Base-by-base conservation (phyloP, 2,113 vertebrate species). In the Heloderma charlesbogerti region DNA sequence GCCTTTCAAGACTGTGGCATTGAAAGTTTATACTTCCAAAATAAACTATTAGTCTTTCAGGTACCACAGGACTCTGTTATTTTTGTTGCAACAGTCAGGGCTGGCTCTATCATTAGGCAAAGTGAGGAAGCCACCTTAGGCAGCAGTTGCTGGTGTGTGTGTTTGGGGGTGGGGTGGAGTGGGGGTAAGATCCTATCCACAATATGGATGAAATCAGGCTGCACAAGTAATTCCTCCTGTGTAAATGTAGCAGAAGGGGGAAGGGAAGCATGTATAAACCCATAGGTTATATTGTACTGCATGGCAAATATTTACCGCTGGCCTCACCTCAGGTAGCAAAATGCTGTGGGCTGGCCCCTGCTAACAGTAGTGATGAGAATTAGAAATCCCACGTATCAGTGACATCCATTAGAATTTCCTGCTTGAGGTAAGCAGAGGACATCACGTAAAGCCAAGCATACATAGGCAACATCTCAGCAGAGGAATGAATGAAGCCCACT, bases 401-500 rank as follows among this genome's bases (percentile, higher is more conserved):
- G 7, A 0, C 1, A 20, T 15, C 71, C 79, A 6, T 69, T 74
- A 0, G 0, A 20, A 8, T 0, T 1, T 60, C 34, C 45, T 77
- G 29, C 54, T 8, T 82, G 83, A 29, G 4, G 48, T 67, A 57
- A 82, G 51, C 74, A n/a, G 0, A 0, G 0, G 1, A 10, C 10
- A 25, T 54, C 37, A 91, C 43, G n/a, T 2, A 54, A 57, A 57
- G 79, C 87, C 34, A 72, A 86, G 40, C 27, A 79, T 31, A 29
- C 57, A 13, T 34, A 48, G 60, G 43, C 6, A 71, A 54, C 8
- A 54, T 6, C 6, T 63, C 31, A 34, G 54, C 54, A 71, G 1
- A 86, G 27, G 29, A 29, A 34, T 66, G 94, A 88, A 84, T 66
- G 94, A 88, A 84, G 84, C 81, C 74, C 51, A 63, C 60, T 60